A percentile compares a stretch with the other conserved stretches of the same genome.
These are phyloP conservation scores for Tenthredo livida DNA, from an alignment of 2,888 invertebrate genomes.

Conservation along the genomic window DNA sequence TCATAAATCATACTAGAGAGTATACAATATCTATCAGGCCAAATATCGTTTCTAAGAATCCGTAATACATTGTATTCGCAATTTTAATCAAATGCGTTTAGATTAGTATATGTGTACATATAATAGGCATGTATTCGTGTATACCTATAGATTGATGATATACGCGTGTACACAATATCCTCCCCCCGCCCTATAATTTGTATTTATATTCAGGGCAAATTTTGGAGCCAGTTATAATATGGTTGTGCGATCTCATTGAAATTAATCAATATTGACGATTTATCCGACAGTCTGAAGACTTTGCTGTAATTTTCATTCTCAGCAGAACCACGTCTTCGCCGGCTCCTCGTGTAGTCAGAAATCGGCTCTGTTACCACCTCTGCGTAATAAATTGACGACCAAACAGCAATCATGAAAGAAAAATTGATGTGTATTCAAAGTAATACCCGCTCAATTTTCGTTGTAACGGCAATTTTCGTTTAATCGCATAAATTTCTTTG, in stretches of 20 bases:
- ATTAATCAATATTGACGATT: not conserved
- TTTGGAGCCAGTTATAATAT: conserved; percentile 40
- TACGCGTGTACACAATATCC: not conserved
- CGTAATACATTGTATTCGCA: not conserved
- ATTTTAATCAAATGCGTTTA: not conserved
- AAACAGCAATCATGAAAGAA: not conserved
- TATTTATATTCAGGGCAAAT: not conserved
- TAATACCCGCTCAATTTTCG: not conserved
- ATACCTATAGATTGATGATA: not conserved
- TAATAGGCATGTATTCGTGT: not conserved
- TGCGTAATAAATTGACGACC: conserved; percentile 59
- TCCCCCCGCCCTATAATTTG: not conserved
- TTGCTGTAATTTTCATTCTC: conserved; percentile 57
- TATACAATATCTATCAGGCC: not conserved
- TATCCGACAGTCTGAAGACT: not conserved
- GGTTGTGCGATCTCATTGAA: conserved; percentile 16
- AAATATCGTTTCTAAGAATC: not conserved
- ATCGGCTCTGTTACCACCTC: conserved; percentile 75
- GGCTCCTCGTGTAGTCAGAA: conserved; percentile 81
- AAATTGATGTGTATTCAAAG: not conserved
- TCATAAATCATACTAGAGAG: not conserved
- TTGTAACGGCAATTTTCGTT: not conserved
- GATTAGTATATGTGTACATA: not conserved
- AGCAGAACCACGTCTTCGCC: conserved; percentile 81
- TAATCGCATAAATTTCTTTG: not conserved